These are phyloP conservation scores for Enteromius unitaeniatus DNA, from an alignment of 2,797 vertebrate species.

Conservation along the genomic window DNA sequence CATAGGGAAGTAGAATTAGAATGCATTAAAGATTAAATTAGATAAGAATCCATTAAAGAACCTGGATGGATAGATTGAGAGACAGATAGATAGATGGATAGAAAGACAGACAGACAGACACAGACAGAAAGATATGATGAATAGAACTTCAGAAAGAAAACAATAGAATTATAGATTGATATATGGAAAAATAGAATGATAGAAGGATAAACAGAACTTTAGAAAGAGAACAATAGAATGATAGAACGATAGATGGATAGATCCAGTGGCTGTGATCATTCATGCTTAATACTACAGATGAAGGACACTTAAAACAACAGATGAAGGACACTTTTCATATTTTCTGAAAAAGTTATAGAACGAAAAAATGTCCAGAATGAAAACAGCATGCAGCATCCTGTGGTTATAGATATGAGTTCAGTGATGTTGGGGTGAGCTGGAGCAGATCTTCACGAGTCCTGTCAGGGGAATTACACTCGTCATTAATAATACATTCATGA, in stretches of 20 bases:
- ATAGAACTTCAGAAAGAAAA: no score
- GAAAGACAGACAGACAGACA: background rate
- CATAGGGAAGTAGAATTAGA: background rate
- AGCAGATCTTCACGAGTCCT: background rate
- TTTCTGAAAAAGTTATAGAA: background rate
- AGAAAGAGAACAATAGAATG: background rate
- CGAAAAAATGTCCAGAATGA: background rate
- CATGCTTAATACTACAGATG: no score
- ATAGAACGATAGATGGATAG: background rate
- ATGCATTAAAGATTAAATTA: background rate
- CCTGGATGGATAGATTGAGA: background rate
- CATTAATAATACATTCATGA: constrained; percentile 26
- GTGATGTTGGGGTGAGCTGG: background rate
- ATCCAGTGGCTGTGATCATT: background rate
- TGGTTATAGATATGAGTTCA: background rate
- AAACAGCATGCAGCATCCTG: background rate
- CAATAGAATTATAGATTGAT: no score
- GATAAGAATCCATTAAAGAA: background rate
- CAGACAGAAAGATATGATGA: no score
- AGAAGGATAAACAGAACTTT: no score
- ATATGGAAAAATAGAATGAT: no score
- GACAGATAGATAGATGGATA: background rate
- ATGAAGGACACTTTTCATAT: background rate
- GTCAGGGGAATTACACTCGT: background rate
- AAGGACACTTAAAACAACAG: no score